Conservation (phyloP, 2,797 vertebrate genomes). For the Fistularia tabacaria region DNA sequence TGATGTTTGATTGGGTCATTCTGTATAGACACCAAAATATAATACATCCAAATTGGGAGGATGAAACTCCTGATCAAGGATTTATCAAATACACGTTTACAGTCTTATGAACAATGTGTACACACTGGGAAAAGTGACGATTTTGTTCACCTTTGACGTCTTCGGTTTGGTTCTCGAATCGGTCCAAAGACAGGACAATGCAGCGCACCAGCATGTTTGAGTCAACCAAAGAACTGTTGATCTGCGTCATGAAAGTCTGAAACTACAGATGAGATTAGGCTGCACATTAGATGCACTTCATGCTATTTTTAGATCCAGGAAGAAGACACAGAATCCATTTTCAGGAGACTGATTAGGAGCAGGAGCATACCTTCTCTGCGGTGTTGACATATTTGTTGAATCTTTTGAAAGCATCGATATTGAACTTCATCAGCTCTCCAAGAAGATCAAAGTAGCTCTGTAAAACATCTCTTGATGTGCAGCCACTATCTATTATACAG, state of each 20-base stretch:
- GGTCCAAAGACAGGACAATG: conserved; percentile 92
- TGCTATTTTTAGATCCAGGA: background rate
- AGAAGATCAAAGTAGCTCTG: conserved; percentile 99
- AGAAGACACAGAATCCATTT: background rate
- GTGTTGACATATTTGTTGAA: conserved; percentile 99
- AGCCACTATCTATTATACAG: conserved; percentile 98
- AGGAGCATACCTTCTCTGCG: conserved; percentile 87
- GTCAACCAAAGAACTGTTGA: conserved; percentile 97
- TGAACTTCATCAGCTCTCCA: conserved; percentile 99
- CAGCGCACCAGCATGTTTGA: conserved; percentile 98
- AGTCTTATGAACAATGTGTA: too few species aligned
- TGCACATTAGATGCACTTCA: background rate
- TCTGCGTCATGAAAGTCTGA: conserved; percentile 94
- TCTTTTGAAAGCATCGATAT: conserved; percentile 96
- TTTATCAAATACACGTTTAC: too few species aligned
- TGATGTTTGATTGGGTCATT: too few species aligned
- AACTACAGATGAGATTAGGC: conserved; percentile 74
- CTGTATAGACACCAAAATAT: too few species aligned
- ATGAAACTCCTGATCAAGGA: too few species aligned
- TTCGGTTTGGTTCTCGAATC: conserved; percentile 90
- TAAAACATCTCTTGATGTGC: conserved; percentile 93
- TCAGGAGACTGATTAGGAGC: background rate
- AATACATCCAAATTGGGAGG: too few species aligned
- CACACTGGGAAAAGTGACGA: too few species aligned
- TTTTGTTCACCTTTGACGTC: conserved; percentile 87